These are phyloP conservation scores for Pluvialis apricaria DNA, from an alignment of 2,113 vertebrate genomes.

Conservation along the genomic window DNA sequence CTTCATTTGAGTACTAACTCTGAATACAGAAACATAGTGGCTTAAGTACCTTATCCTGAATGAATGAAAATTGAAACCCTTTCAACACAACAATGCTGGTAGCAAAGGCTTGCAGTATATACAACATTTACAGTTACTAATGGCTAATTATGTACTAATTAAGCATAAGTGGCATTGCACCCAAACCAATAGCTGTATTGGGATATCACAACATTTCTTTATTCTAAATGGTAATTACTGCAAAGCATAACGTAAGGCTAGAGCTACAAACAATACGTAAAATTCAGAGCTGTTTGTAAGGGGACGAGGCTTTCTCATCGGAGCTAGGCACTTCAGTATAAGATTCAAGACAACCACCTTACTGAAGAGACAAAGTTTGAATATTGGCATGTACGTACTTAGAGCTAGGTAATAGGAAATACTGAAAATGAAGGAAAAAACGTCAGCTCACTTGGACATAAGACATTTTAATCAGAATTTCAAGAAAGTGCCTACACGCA, in stretches of 20 bases:
- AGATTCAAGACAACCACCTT: background rate
- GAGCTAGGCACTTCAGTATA: background rate
- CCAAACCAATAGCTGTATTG: background rate
- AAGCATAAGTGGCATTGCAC: background rate
- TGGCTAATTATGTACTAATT: background rate
- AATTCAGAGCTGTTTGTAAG: background rate
- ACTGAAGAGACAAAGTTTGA: background rate
- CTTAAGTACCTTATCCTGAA: background rate
- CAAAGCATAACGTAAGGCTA: background rate
- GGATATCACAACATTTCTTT: background rate
- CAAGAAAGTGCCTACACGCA: background rate
- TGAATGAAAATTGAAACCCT: background rate
- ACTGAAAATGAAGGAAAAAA: background rate
- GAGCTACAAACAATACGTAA: background rate
- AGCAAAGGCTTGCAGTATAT: background rate
- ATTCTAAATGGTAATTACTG: background rate
- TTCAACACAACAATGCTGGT: background rate
- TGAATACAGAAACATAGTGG: background rate
- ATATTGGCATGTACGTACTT: background rate
- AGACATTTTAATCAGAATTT: background rate
- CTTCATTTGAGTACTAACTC: background rate
- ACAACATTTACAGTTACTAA: background rate
- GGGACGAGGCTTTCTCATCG: background rate
- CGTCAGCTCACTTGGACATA: background rate
- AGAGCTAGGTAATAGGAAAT: background rate